A percentile compares a stretch with the other conserved stretches of the same genome.
Conservation (phyloP, 1,140 invertebrate species). For the Drosophila suzukii region DNA sequence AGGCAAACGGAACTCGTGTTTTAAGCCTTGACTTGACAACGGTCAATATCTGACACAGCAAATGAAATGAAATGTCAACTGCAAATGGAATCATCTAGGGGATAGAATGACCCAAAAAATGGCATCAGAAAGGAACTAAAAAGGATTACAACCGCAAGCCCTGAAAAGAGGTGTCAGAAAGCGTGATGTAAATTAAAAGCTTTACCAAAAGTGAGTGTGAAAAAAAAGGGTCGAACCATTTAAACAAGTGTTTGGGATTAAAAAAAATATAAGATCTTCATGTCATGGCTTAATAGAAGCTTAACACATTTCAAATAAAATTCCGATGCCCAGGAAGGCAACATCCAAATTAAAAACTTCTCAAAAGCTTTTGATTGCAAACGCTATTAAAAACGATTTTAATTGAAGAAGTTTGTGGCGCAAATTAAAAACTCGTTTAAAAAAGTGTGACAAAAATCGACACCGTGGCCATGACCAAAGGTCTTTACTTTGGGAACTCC, state of each 20-base stretch:
- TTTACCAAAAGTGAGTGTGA: not conserved
- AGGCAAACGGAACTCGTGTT: constrained; percentile 23
- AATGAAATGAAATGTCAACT: constrained; percentile 48
- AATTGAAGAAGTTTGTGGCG: not conserved
- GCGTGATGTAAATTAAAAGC: constrained; percentile 22
- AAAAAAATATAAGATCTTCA: too few relatives aligned
- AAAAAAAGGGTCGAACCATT: constrained; percentile 12
- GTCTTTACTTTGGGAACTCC: constrained; percentile 13
- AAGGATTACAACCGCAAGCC: constrained; percentile 14
- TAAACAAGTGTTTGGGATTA: constrained; percentile 33
- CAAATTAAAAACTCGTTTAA: constrained; percentile 33
- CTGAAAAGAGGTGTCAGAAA: constrained; percentile 22
- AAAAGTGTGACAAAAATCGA: not conserved
- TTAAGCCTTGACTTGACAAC: constrained; percentile 24
- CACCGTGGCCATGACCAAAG: constrained; percentile 32
- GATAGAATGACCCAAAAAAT: not conserved
- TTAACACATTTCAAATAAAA: not conserved
- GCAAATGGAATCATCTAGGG: constrained; percentile 43
- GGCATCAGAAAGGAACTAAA: constrained; percentile 6
- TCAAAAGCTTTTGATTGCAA: constrained; percentile 1
- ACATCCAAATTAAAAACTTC: not conserved
- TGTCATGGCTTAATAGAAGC: too few relatives aligned
- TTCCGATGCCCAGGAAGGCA: not conserved
- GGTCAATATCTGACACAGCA: constrained; percentile 24
- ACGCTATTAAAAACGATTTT: not conserved